Conservation (phyloP, 2,888 invertebrate genomes). For the Orgyia antiqua region DNA sequence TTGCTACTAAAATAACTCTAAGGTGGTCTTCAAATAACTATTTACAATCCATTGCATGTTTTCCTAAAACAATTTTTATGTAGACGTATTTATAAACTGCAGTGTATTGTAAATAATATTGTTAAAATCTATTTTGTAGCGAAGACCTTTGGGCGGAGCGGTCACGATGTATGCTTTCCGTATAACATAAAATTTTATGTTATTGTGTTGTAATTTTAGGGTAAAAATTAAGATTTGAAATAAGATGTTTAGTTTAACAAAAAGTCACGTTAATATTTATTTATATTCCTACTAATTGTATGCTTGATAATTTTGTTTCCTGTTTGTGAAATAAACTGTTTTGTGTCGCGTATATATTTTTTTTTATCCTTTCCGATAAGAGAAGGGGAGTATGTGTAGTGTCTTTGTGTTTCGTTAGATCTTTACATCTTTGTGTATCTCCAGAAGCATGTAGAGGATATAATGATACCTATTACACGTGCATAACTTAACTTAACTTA, state of each 20-base stretch:
- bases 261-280: slow-evolving; percentile 25
- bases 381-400: too few relatives aligned
- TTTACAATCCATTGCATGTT: slow-evolving; percentile 8
- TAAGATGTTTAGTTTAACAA: slow-evolving; percentile 12
- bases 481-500: too few relatives aligned
- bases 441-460: too few relatives aligned
- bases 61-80: not conserved
- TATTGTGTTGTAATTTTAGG: slow-evolving; percentile 28
- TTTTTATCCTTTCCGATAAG: too few relatives aligned
- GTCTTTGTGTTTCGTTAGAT: too few relatives aligned
- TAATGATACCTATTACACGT: too few relatives aligned
- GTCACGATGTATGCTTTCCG: slow-evolving; percentile 42
- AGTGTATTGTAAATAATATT: too few relatives aligned
- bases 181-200: slow-evolving; percentile 43
- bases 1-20: slow-evolving; percentile 37
- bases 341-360: too few relatives aligned
- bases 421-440: too few relatives aligned
- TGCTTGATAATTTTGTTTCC: too few relatives aligned
- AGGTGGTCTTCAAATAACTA: slow-evolving; percentile 32
- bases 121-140: slow-evolving; percentile 1
- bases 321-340: too few relatives aligned
- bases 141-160: slow-evolving; percentile 29
- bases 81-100: slow-evolving; percentile 2
- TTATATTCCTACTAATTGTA: slow-evolving; percentile 23
- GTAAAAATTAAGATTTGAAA: slow-evolving; percentile 12